Evolutionary conservation across 2,113 vertebrate genomes (phyloP).

Genomic region (Antidorcas marsupialis): DNA sequence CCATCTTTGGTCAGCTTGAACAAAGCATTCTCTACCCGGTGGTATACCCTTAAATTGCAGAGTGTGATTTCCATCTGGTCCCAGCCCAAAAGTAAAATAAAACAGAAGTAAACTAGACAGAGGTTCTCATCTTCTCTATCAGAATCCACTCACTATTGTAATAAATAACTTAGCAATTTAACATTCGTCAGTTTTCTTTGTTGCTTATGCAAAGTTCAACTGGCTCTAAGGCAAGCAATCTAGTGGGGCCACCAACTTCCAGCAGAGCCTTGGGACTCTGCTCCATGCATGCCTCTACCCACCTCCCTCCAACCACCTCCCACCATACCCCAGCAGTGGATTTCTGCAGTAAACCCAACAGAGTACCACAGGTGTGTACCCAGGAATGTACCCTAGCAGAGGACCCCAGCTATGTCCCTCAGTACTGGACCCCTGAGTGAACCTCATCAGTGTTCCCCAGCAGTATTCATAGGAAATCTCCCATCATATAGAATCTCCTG

Average conservation of each 20-base stretch:
- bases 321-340: not conserved
- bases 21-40: not conserved
- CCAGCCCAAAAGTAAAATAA: not conserved
- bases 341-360: not conserved
- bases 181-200: not conserved
- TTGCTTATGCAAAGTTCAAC: not conserved
- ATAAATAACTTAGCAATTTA: not conserved
- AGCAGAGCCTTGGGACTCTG: not conserved
- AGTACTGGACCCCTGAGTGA: not conserved
- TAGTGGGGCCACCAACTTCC: not conserved
- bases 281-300: not conserved
- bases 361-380: not conserved
- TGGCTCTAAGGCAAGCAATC: too few relatives aligned
- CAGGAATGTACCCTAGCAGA: not conserved
- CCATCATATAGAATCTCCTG: not conserved
- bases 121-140: not conserved
- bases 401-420: not conserved
- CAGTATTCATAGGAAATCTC: rapidly evolving
- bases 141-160: not conserved
- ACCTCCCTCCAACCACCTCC: not conserved
- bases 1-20: not conserved
- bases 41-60: not conserved
- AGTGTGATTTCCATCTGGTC: not conserved
- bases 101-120: not conserved
- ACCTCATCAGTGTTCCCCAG: not conserved